Evolutionary conservation across 2,113 vertebrate genomes (phyloP), one percentile per base, ranked within the genome.

Genomic region (Mobula hypostoma): DNA sequence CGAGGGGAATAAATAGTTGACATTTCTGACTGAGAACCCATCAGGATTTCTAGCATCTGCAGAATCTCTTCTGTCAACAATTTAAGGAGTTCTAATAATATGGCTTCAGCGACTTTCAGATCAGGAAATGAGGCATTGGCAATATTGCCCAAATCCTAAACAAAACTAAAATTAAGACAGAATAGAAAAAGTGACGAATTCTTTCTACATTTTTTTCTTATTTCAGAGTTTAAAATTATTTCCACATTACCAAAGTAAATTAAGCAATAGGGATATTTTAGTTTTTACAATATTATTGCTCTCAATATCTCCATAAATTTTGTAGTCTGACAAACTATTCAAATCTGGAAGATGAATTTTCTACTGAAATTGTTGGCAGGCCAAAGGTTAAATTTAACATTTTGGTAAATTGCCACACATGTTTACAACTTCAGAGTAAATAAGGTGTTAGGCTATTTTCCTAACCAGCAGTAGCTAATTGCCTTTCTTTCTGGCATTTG

Each of bases 401-500:
- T 90, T 66, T 6, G 32, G 29, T 90, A n/a, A 90, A 90, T 66
- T 29, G 32, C 85, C 85, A 90, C 85, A n/a, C 85, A 66, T 90
- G 85, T 90, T 90, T 90, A 90, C 85, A 90, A 90, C 61, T 66
- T 90, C 32, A 90, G 63, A 15, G 85, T 90, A 90, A 90, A 90
- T 32, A 63, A 90, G 14, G 85, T 15, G 2, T 90, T 63, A 90
- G 61, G 85, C 58, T 90, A 94, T 95, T 95, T 94, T 82, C 94
- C 48, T 74, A 77, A 48, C 74, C 80, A 74, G 72, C 27, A 0
- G 95, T 95, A 96, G 95, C 96, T 94, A 95, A 95, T 96, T 95
- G 93, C 70, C 5, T 3, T 95, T 94, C 77, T 7, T 95, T 96
- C 95, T 96, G 97, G 96, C 96, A 96, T 95, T 95, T 83, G 94